phyloP scores from a whole-genome alignment of 2,888 invertebrate genomes.

The Clivina fossor region DNA sequence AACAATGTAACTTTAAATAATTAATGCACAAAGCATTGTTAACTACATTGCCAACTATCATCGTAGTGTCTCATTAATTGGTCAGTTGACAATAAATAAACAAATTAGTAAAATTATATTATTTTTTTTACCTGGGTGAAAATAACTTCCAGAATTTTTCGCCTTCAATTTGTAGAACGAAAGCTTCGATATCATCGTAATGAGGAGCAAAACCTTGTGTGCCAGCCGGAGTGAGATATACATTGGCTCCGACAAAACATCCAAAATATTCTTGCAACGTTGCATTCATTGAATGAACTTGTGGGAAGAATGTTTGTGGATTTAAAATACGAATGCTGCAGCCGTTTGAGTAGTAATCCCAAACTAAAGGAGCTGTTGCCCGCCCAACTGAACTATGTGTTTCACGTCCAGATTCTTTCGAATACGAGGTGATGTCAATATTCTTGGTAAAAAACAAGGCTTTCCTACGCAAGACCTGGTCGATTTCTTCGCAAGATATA shows the following conservation, averaged over 20 bases:
- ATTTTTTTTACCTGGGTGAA: slow-evolving; percentile 72
- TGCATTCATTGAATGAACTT: slow-evolving; percentile 67
- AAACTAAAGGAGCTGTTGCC: slow-evolving; percentile 74
- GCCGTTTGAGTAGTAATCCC: slow-evolving; percentile 88
- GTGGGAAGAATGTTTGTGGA: slow-evolving; percentile 80
- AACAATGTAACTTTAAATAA: no score
- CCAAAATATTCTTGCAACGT: slow-evolving; percentile 91
- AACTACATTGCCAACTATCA: no score
- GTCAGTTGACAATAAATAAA: no score
- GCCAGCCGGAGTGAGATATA: slow-evolving; percentile 92
- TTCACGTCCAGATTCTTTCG: slow-evolving; percentile 68
- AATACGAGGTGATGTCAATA: slow-evolving; percentile 88
- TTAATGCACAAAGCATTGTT: no score
- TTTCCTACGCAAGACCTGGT: slow-evolving; percentile 74
- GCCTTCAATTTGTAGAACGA: slow-evolving; percentile 94
- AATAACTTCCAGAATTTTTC: slow-evolving; percentile 93
- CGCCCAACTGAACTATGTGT: slow-evolving; percentile 83
- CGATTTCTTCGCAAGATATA: slow-evolving; percentile 74
- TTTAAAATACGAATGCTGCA: slow-evolving; percentile 89
- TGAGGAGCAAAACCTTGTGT: slow-evolving; percentile 99
- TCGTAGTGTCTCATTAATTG: no score
- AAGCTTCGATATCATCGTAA: slow-evolving; percentile 98
- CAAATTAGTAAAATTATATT: no score
- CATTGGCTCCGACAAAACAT: slow-evolving; percentile 93
- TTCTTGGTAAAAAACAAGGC: slow-evolving; percentile 82